Conservation (phyloP, 2,888 invertebrate species). For the Apotomis turbidana region DNA sequence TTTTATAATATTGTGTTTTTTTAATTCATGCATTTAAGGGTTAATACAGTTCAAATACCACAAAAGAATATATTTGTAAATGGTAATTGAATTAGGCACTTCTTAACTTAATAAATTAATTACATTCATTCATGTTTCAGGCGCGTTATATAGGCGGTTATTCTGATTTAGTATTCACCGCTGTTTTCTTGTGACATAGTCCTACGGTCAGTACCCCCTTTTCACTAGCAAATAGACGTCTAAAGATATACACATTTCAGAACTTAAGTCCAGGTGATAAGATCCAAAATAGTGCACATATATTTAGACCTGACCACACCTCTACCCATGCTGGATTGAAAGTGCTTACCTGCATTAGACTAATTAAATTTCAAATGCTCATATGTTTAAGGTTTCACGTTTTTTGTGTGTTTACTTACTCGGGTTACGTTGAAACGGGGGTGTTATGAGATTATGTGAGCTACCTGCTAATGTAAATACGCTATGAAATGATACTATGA, state of each 20-base stretch:
- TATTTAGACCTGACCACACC: conserved; percentile 36
- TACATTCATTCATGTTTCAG: too few relatives aligned
- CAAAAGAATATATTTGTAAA: too few relatives aligned
- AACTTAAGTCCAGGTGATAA: too few relatives aligned
- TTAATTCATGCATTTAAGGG: too few relatives aligned
- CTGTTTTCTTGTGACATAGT: background rate
- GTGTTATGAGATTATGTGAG: conserved; percentile 37
- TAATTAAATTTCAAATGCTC: conserved; percentile 69
- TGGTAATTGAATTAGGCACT: too few relatives aligned
- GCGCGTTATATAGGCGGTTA: too few relatives aligned
- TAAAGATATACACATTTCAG: too few relatives aligned
- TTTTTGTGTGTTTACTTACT: conserved; percentile 45
- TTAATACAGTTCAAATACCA: too few relatives aligned
- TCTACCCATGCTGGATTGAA: conserved; percentile 56
- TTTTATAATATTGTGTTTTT: too few relatives aligned
- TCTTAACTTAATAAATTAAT: too few relatives aligned
- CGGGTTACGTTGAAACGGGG: conserved; percentile 19
- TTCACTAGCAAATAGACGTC: conserved; percentile 42
- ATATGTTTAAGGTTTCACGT: conserved; percentile 55
- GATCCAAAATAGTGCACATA: too few relatives aligned
- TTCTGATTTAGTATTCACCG: background rate
- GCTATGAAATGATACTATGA: conserved; percentile 2
- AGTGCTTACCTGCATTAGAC: conserved; percentile 64
- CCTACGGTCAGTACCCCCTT: conserved; percentile 53
- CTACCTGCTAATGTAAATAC: conserved; percentile 25